These are phyloP conservation scores for Carterocephalus palaemon DNA, from an alignment of 2,888 invertebrate species.

Conservation along the genomic window DNA sequence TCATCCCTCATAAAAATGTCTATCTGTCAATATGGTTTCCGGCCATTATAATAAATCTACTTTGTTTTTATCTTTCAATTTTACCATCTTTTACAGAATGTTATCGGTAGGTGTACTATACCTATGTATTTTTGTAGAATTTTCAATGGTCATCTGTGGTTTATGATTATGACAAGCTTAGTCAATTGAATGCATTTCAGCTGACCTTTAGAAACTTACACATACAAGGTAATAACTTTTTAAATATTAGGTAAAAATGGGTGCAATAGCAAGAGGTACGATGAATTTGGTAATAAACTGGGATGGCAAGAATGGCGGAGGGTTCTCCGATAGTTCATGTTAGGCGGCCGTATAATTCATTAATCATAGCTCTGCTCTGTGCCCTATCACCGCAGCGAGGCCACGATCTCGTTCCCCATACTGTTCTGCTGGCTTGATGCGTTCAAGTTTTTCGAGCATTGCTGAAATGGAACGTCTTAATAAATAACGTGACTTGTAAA, in stretches of 20 bases:
- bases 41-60: too few species aligned
- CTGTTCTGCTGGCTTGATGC: constrained; percentile 74
- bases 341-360: constrained; percentile 60
- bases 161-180: too few species aligned
- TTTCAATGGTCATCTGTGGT: too few species aligned
- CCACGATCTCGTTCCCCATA: constrained; percentile 74
- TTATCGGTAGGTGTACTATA: too few species aligned
- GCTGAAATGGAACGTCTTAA: constrained; percentile 50
- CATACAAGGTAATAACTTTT: too few species aligned
- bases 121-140: too few species aligned
- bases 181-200: too few species aligned
- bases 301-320: constrained; percentile 19
- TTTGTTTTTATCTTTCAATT: too few species aligned
- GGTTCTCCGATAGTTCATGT: constrained; percentile 67
- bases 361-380: constrained; percentile 54
- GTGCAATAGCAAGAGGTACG: neutral
- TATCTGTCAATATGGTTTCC: constrained; percentile 2
- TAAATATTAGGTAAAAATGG: too few species aligned
- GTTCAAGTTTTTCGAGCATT: constrained; percentile 75
- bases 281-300: constrained; percentile 1
- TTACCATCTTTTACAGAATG: too few species aligned
- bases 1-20: constrained; percentile 33
- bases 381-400: constrained; percentile 76
- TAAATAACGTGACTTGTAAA: constrained; percentile 22
- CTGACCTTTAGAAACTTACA: too few species aligned